Conservation (phyloP, 2,797 vertebrate species). For the Triplophysa yarkandensis region DNA sequence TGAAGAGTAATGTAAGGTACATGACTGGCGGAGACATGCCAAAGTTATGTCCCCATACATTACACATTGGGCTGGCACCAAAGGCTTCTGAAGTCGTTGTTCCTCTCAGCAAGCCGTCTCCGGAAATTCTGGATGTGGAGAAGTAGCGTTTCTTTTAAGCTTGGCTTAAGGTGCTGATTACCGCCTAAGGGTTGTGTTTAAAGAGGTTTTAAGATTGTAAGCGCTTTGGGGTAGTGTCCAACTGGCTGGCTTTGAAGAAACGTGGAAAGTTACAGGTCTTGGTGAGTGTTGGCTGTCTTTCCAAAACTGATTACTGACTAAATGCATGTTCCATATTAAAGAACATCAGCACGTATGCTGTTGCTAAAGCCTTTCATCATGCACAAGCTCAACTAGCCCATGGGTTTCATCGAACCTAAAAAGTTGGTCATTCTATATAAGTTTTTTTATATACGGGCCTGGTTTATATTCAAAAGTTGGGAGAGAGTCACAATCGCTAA, state of each 20-base stretch:
- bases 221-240: conserved; percentile 41
- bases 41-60: conserved; percentile 35
- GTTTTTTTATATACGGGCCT: neutral
- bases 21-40: conserved; percentile 41
- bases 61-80: neutral
- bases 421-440: neutral
- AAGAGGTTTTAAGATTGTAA: conserved; percentile 26
- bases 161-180: conserved; percentile 36
- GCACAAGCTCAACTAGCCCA: neutral
- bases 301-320: conserved; percentile 50
- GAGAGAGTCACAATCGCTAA: neutral
- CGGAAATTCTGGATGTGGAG: neutral
- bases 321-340: conserved; percentile 49
- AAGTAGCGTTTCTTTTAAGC: neutral
- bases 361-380: too few relatives aligned
- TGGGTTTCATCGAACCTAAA: conserved; percentile 4
- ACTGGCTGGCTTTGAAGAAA: conserved; percentile 42
- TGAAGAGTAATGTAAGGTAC: conserved; percentile 41
- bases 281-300: conserved; percentile 43
- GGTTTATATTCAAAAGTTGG: conserved; percentile 15
- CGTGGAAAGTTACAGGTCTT: conserved; percentile 33
- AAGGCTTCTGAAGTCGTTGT: neutral
- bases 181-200: conserved; percentile 33
- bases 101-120: conserved; percentile 14
- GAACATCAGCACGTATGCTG: conserved; percentile 27